Evolutionary conservation across 2,113 vertebrate species (phyloP).

Genomic region (Boleophthalmus pectinirostris): DNA sequence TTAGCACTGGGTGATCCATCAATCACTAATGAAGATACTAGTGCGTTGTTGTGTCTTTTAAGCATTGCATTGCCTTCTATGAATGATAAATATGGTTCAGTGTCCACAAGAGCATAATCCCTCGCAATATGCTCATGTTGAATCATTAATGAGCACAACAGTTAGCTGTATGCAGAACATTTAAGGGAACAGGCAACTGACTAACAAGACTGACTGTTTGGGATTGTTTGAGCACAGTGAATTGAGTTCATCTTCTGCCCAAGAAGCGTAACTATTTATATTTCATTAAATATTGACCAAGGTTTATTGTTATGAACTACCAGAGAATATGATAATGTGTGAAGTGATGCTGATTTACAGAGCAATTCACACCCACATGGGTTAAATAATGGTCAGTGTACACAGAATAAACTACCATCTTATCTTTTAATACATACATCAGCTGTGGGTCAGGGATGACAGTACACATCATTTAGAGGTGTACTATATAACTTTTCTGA

Average conservation of each 20-base stretch:
- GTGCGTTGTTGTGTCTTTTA: slow-evolving; percentile 39
- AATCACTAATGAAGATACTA: slow-evolving; percentile 71
- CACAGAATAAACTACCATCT: not conserved
- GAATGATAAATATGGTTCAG: slow-evolving; percentile 44
- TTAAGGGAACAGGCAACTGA: slow-evolving; percentile 19
- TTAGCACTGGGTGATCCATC: slow-evolving; percentile 61
- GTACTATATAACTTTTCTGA: too few relatives aligned
- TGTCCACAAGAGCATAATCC: slow-evolving; percentile 34
- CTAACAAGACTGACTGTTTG: not conserved
- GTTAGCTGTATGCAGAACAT: slow-evolving; percentile 39
- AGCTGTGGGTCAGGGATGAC: too few relatives aligned
- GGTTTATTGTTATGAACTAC: not conserved
- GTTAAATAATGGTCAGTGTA: not conserved
- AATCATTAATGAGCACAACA: slow-evolving; percentile 52
- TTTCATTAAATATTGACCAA: slow-evolving; percentile 1
- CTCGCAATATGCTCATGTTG: slow-evolving; percentile 39
- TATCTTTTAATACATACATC: too few relatives aligned
- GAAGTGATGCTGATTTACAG: not conserved
- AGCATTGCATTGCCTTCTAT: slow-evolving; percentile 41
- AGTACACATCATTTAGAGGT: too few relatives aligned
- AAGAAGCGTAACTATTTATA: not conserved
- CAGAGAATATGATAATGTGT: not conserved
- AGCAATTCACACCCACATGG: not conserved
- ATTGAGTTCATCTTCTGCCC: not conserved
- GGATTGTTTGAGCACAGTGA: not conserved